A percentile compares a stretch with the other conserved stretches of the same genome.
phyloP scores from a whole-genome alignment of 2,797 vertebrate species.

The Enteromius viviparus region DNA sequence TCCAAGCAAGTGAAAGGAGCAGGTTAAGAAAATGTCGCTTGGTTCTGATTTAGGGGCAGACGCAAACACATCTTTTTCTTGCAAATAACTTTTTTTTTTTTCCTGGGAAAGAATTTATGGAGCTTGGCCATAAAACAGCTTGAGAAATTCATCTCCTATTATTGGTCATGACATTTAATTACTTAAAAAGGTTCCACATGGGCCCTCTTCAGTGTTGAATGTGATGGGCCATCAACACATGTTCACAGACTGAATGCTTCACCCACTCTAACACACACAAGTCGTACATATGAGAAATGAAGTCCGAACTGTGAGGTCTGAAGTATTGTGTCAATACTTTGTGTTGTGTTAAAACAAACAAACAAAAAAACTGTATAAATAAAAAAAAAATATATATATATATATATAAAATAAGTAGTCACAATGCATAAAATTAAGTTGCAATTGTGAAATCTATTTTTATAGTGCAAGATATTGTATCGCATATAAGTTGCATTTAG shows the following conservation, averaged over 20 bases:
- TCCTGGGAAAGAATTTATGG: conserved; percentile 23
- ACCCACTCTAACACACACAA: conserved; percentile 9
- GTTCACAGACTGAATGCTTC: conserved; percentile 23
- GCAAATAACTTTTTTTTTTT: conserved; percentile 29
- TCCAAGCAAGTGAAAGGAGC: conserved; percentile 58
- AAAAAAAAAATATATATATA: too few species aligned
- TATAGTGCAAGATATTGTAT: background rate
- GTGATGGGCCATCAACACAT: conserved; percentile 20
- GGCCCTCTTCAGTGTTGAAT: conserved; percentile 33
- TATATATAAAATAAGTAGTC: background rate
- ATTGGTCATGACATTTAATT: conserved; percentile 61
- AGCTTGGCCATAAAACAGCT: conserved; percentile 38
- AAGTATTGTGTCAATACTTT: background rate
- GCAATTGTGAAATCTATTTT: background rate
- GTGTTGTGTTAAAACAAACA: background rate
- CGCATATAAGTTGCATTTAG: background rate
- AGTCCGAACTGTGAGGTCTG: background rate
- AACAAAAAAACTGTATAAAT: background rate
- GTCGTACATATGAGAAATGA: background rate
- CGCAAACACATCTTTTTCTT: conserved; percentile 45
- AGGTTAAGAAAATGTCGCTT: conserved; percentile 60
- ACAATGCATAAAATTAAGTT: too few species aligned
- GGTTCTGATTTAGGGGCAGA: conserved; percentile 55
- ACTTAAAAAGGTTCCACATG: conserved; percentile 62
- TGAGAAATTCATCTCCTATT: conserved; percentile 49